Evolutionary conservation across 2,888 invertebrate genomes (phyloP), one percentile per base, ranked within the genome.

Genomic region (Julus scanicus): DNA sequence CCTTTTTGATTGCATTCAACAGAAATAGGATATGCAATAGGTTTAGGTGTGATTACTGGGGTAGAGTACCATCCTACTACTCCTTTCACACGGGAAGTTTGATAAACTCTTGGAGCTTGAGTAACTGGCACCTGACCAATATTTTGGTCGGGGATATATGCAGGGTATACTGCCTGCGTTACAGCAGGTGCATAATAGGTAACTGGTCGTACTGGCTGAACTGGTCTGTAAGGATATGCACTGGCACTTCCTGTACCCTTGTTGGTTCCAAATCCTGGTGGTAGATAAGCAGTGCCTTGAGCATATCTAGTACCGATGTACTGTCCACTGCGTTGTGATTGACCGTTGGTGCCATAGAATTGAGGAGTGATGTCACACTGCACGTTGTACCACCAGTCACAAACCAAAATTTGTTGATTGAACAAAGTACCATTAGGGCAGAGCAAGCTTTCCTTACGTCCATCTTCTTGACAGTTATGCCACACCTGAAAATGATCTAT

Each of bases 341-440:
- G 88, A 29, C 84, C 37, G 49, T 84, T 88, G 29, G 13, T 53
- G 0, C 84, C 85, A n/a, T 88, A 88, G 37, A 49, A 88, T 13
- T 63, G 80, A 2, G 84, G 88, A 0, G 88, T 84, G n/a, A 9
- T 48, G 9, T 80, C 80, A 80, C 89, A 89, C 39, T 89, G 88
- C 9, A 89, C 89, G 71, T 89, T 89, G 88, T 89, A 89, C 89
- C 89, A 89, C 89, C 89, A 89, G 63, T 89, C 89, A 44, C 89
- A 89, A 20, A 88, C 88, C 37, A 89, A 80, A 15, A 86, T 17
- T 44, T 89, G 88, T 71, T 91, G 88, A 40, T 88, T 88, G 85
- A 88, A 88, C n/a, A 88, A 37, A 20, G 88, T 88, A 8, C 88
- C 88, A n/a, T 88, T 88, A 37, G 88, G 87, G 44, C 88, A 88